These are phyloP conservation scores for Falcunculus frontatus DNA, from an alignment of 2,113 vertebrate species.

Conservation along the genomic window DNA sequence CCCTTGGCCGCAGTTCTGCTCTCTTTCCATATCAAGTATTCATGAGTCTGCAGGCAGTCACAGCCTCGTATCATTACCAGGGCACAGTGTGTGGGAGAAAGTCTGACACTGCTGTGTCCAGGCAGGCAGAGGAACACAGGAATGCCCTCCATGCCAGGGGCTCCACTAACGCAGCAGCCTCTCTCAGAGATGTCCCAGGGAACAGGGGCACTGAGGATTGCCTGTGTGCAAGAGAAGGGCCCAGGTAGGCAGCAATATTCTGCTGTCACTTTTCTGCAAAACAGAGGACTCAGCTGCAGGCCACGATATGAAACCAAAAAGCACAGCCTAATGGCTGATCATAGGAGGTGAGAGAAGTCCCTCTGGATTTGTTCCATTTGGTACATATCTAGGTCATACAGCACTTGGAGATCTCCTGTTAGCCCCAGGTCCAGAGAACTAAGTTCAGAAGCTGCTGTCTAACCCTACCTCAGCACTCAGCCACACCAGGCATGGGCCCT, in stretches of 20 bases:
- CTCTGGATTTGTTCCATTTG: not conserved
- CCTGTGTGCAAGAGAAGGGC: not conserved
- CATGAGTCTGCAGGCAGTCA: not conserved
- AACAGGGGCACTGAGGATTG: not conserved
- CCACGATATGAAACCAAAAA: not conserved
- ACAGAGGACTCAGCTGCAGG: not conserved
- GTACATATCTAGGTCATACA: not conserved
- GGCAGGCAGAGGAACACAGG: not conserved
- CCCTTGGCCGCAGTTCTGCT: not conserved
- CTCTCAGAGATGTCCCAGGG: not conserved
- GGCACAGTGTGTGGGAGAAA: not conserved
- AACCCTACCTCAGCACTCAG: not conserved
- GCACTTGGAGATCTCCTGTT: not conserved
- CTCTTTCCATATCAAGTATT: constrained; percentile 35
- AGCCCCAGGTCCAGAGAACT: not conserved
- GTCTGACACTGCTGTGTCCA: not conserved
- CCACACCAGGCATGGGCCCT: not conserved
- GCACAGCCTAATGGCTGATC: not conserved
- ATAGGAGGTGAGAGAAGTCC: not conserved
- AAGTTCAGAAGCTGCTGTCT: not conserved
- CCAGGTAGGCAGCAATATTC: not conserved
- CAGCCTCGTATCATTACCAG: not conserved
- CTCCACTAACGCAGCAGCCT: not conserved
- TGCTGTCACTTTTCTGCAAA: not conserved
- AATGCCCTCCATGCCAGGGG: not conserved